Conservation (phyloP, 2,113 vertebrate genomes). For the Haemorhous mexicanus region DNA sequence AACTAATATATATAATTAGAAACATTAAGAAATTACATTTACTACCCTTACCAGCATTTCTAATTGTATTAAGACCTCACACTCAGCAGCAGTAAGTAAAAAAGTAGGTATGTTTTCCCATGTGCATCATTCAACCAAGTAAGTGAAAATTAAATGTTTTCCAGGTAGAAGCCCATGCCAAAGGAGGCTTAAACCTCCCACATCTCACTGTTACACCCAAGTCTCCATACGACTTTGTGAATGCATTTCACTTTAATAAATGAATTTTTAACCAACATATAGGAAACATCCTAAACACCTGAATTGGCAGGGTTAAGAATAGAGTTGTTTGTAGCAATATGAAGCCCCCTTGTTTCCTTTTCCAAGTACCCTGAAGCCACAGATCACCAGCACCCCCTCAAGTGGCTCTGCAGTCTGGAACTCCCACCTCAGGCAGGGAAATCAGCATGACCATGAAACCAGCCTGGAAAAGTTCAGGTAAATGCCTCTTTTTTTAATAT, state of each 20-base stretch:
- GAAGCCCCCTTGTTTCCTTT: not conserved
- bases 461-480: slow-evolving; percentile 49
- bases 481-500: slow-evolving; percentile 76
- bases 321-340: not conserved
- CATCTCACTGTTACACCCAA: not conserved
- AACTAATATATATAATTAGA: not conserved
- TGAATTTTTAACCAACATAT: not conserved
- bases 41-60: not conserved
- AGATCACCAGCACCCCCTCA: slow-evolving; percentile 3
- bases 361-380: not conserved
- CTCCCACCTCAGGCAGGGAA: not conserved
- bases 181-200: not conserved
- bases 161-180: not conserved
- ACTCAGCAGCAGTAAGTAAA: not conserved
- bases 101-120: not conserved
- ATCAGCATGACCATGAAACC: not conserved
- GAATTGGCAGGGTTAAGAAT: not conserved
- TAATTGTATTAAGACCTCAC: not conserved
- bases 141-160: not conserved
- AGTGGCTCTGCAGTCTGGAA: slow-evolving; percentile 18
- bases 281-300: not conserved
- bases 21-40: not conserved
- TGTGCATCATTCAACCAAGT: not conserved
- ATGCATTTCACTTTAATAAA: not conserved
- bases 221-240: not conserved